Evolutionary conservation across 2,888 invertebrate species (phyloP).

Genomic region (Gisinianus flammeolus): DNA sequence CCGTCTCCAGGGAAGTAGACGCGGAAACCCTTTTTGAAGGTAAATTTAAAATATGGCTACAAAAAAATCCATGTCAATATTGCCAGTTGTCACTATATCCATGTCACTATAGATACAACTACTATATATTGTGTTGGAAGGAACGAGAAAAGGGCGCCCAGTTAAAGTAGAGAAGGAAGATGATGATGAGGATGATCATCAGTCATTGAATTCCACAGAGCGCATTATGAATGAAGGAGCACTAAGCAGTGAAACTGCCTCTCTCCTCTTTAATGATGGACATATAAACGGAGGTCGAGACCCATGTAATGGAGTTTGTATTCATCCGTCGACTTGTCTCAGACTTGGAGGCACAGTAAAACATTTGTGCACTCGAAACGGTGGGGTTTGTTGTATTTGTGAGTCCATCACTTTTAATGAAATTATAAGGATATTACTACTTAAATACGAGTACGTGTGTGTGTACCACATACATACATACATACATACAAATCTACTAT

Average conservation of each 20-base stretch:
- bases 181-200: not conserved
- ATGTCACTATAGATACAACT: too few relatives aligned
- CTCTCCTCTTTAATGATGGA: constrained; percentile 40
- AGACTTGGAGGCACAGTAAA: constrained; percentile 47
- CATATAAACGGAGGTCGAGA: constrained; percentile 22
- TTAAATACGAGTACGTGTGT: not conserved
- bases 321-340: constrained; percentile 47
- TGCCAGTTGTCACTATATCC: too few relatives aligned
- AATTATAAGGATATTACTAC: not conserved
- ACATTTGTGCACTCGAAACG: constrained; percentile 47
- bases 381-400: constrained; percentile 55
- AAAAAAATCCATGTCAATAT: too few relatives aligned
- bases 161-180: not conserved
- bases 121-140: not conserved
- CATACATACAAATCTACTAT: too few relatives aligned
- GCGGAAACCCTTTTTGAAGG: constrained; percentile 37
- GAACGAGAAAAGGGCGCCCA: constrained; percentile 9
- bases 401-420: constrained; percentile 25
- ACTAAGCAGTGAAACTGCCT: constrained; percentile 23
- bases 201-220: constrained; percentile 40
- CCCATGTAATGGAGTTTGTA: constrained; percentile 50
- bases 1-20: not conserved
- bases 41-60: not conserved
- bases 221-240: constrained; percentile 39
- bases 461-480: too few relatives aligned